Evolutionary conservation across 2,797 vertebrate genomes (phyloP), one percentile per base, ranked within the genome.

Genomic region (Cyprinodon diabolis): DNA sequence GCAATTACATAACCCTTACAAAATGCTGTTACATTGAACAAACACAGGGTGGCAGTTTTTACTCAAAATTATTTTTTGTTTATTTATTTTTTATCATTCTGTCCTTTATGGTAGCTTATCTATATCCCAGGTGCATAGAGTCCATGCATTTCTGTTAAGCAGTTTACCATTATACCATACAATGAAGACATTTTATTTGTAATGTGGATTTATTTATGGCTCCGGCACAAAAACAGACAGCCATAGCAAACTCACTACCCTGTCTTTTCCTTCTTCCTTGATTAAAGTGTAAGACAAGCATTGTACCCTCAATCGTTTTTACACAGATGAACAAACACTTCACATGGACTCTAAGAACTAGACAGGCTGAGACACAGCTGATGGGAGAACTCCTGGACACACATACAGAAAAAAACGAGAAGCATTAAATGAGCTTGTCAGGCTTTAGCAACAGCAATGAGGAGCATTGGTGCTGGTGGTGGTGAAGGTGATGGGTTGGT

Each of bases 211-310:
- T 62, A 51, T 70, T 63, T 9, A 12, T 30, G 25, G 66, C 69
- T 77, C 69, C 63, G 19, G 58, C 48, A 57, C 15, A 11, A 67
- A 77, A 76, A 83, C 72, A 81, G 71, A 84, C 54, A 87, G 78
- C 78, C 91, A 75, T 75, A 69, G 73, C 43, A 75, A 74, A 86
- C 78, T 80, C 66, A 69, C 79, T 12, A 25, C 14, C 49, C 68
- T 79, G 69, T 76, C 74, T 69, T 81, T 60, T 1, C 75, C 82
- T 76, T 82, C 77, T 69, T 84, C 77, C 87, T 88, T 79, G 85
- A 90, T 92, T 87, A 91, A 91, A 90, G 78, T 84, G 82, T 67
- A 72, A 88, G 77, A 87, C 86, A 85, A 87, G 72, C 76, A 67
- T 86, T 30, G 78, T 35, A 67, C 55, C 52, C 52, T 73, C 63